Evolutionary conservation across 2,113 vertebrate species (phyloP).

Genomic region (Cyanoliseus patagonus): DNA sequence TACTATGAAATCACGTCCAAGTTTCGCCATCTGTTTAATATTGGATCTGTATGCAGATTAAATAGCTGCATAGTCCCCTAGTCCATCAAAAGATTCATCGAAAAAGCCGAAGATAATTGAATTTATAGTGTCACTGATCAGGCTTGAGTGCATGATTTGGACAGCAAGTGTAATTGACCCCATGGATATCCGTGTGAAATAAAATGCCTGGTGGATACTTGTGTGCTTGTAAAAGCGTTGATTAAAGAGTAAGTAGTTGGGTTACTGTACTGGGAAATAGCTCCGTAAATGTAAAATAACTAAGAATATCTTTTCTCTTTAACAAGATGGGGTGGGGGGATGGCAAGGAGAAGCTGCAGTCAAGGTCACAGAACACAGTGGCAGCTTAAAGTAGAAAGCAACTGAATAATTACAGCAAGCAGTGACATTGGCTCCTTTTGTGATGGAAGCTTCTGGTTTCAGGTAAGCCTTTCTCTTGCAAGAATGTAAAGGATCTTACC

Average conservation of each 20-base stretch:
- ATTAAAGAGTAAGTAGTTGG: background rate
- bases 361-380: background rate
- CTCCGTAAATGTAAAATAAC: background rate
- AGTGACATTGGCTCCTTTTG: background rate
- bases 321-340: background rate
- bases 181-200: background rate
- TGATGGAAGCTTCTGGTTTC: background rate
- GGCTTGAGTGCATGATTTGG: background rate
- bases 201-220: background rate
- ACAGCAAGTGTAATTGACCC: background rate
- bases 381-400: background rate
- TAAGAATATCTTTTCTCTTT: background rate
- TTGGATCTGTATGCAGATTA: slow-evolving; percentile 4
- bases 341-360: background rate
- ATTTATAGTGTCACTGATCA: background rate
- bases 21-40: slow-evolving; percentile 57
- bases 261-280: background rate
- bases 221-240: background rate
- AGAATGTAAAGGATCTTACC: background rate
- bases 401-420: background rate
- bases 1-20: slow-evolving; percentile 48
- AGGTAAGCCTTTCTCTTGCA: background rate
- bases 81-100: background rate
- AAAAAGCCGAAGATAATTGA: background rate
- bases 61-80: background rate